A percentile compares a stretch with the other conserved stretches of the same genome.
phyloP scores from a whole-genome alignment of 1,140 invertebrate species.

The Capitella teleta region DNA sequence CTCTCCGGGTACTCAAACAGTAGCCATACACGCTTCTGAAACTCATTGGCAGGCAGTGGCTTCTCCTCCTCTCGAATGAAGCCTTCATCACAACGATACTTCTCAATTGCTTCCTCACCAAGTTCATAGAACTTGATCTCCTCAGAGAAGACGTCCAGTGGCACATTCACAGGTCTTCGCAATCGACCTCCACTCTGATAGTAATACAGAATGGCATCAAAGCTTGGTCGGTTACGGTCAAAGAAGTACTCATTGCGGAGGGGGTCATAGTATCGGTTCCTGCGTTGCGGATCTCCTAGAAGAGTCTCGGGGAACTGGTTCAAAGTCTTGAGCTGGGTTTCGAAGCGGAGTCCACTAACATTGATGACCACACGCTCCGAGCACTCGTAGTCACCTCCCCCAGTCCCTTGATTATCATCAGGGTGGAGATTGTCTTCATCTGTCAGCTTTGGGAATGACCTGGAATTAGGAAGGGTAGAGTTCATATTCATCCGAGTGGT shows the following conservation, averaged over 20 bases:
- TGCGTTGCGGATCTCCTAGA: conserved; percentile 82
- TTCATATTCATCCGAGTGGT: conserved; percentile 14
- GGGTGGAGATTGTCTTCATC: conserved; percentile 58
- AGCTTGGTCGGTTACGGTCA: conserved; percentile 91
- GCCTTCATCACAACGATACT: conserved; percentile 37
- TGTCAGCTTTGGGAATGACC: conserved; percentile 93
- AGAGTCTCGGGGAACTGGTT: conserved; percentile 72
- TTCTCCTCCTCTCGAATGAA: conserved; percentile 29
- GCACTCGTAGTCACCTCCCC: conserved; percentile 51
- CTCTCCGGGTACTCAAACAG: conserved; percentile 99
- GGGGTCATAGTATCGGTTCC: conserved; percentile 79
- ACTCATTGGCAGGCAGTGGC: conserved; percentile 20
- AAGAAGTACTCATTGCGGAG: conserved; percentile 98
- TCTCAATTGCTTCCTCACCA: conserved; percentile 30
- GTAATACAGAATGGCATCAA: conserved; percentile 87
- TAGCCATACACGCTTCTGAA: conserved; percentile 58
- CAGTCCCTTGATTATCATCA: conserved; percentile 47
- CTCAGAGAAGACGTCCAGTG: conserved; percentile 51
- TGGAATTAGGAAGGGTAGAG: conserved; percentile 45
- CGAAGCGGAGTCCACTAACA: conserved; percentile 94
- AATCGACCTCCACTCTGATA: conserved; percentile 97
- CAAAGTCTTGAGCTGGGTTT: conserved; percentile 87
- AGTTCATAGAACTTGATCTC: conserved; percentile 40
- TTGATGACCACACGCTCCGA: conserved; percentile 76
- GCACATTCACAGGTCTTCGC: conserved; percentile 92